A percentile compares a stretch with the other conserved stretches of the same genome.
Evolutionary conservation across 2,888 invertebrate genomes (phyloP).

Genomic region (Mimumesa dahlbomi): DNA sequence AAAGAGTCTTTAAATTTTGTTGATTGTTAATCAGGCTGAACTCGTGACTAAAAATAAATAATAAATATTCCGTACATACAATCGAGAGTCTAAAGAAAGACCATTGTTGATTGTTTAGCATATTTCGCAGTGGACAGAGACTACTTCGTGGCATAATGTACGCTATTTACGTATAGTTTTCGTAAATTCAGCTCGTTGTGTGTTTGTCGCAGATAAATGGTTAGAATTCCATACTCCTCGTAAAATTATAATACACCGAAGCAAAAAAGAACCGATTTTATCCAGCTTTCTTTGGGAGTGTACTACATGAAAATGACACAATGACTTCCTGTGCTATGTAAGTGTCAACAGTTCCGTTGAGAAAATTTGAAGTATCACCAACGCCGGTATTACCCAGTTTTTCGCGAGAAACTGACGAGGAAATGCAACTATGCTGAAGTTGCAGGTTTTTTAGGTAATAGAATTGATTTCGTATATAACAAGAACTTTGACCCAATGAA

Average conservation of each 20-base stretch:
- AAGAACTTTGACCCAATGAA: conserved; percentile 28
- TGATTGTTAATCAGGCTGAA: conserved; percentile 9
- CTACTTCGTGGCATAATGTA: conserved; percentile 28
- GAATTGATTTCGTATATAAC: conserved; percentile 8
- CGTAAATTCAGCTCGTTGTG: conserved; percentile 12
- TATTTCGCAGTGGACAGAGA: conserved; percentile 11
- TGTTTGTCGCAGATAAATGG: conserved; percentile 1
- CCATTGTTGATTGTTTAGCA: conserved; percentile 23
- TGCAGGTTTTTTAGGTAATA: conserved; percentile 31
- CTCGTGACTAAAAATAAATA: conserved; percentile 12
- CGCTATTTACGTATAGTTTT: conserved; percentile 38
- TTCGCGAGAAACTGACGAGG: conserved; percentile 12
- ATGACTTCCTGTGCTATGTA: conserved; percentile 33
- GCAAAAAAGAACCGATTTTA: conserved; percentile 3
- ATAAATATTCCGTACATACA: not conserved
- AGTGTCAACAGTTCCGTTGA: conserved; percentile 33
- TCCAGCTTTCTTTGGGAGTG: not conserved
- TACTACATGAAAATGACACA: conserved; percentile 8
- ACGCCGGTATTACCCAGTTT: not conserved
- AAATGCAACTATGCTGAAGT: conserved; percentile 35
- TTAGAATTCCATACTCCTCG: conserved; percentile 2
- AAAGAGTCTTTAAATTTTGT: conserved; percentile 20
- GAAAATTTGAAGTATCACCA: conserved; percentile 29
- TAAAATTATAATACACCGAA: conserved; percentile 5
- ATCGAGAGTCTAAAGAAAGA: conserved; percentile 11